These are phyloP conservation scores for Cheilosia soror DNA, from an alignment of 2,888 invertebrate species.

Conservation along the genomic window DNA sequence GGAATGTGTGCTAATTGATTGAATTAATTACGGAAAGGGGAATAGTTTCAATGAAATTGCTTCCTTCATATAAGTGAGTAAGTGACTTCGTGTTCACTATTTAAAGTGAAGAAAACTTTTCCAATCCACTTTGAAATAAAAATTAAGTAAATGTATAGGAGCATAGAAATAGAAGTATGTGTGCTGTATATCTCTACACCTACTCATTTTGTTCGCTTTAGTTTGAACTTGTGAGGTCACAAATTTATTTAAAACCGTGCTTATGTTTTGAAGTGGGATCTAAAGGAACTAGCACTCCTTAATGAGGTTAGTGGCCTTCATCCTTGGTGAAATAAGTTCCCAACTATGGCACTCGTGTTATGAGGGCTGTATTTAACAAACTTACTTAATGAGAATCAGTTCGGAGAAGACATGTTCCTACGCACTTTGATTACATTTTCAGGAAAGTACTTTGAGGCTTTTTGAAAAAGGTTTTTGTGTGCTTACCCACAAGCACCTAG, in stretches of 20 bases:
- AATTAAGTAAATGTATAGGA: neutral
- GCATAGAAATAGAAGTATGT: too few relatives aligned
- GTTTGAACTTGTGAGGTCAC: neutral
- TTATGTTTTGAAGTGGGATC: neutral
- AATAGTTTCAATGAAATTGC: neutral
- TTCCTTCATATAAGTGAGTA: conserved; percentile 21
- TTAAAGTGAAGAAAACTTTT: neutral
- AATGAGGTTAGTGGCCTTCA: conserved; percentile 1
- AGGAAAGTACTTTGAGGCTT: too few relatives aligned
- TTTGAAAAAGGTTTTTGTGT: too few relatives aligned
- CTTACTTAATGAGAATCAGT: too few relatives aligned
- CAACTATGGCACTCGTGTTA: too few relatives aligned
- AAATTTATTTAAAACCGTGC: neutral
- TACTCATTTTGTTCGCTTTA: too few relatives aligned
- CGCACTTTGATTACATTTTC: too few relatives aligned
- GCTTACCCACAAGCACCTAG: too few relatives aligned
- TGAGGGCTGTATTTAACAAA: too few relatives aligned
- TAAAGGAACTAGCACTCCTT: neutral
- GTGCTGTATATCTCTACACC: too few relatives aligned
- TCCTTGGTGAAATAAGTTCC: neutral
- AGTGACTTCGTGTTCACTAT: conserved; percentile 17
- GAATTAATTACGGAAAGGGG: conserved; percentile 39
- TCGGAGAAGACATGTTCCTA: too few relatives aligned
- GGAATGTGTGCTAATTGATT: conserved; percentile 34
- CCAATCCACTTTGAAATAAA: conserved; percentile 2